Percentiles rank a stretch among this genome's conserved stretches.
phyloP scores from a whole-genome alignment of 2,113 vertebrate genomes.

The Ammodytes marinus region DNA sequence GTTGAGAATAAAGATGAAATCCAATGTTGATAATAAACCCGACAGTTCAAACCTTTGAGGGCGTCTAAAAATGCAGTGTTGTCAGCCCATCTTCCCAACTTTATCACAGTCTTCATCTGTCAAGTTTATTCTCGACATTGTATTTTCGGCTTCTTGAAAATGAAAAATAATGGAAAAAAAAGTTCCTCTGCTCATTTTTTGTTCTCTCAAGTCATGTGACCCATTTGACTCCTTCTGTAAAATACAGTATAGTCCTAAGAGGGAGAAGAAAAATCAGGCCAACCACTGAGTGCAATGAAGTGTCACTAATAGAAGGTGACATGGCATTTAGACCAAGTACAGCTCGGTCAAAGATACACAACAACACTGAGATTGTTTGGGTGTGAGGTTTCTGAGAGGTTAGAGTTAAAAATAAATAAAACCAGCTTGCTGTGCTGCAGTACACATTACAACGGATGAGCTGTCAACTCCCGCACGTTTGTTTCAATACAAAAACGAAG shows the following conservation, averaged over 20 bases:
- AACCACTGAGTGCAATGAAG: conserved; percentile 26
- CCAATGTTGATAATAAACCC: no score
- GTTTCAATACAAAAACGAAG: background rate
- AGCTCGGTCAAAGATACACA: conserved; percentile 15
- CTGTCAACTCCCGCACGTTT: conserved; percentile 9
- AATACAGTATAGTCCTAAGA: background rate
- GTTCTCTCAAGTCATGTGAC: no score
- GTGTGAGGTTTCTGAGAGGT: conserved; percentile 34
- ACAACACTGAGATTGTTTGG: background rate
- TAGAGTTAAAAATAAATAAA: conserved; percentile 5
- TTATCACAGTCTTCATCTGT: no score
- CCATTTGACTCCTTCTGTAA: no score
- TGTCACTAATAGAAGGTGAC: conserved; percentile 52
- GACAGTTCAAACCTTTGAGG: no score
- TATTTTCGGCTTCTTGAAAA: no score
- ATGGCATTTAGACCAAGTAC: conserved; percentile 45
- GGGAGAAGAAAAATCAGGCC: background rate
- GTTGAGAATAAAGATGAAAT: no score
- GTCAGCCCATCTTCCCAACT: no score
- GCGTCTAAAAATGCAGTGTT: no score
- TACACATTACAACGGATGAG: background rate
- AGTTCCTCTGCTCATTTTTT: no score
- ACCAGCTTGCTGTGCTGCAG: conserved; percentile 1
- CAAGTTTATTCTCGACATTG: no score
- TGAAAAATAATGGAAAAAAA: no score